phyloP scores from a whole-genome alignment of 2,113 vertebrate genomes.

The Mesitornis unicolor region DNA sequence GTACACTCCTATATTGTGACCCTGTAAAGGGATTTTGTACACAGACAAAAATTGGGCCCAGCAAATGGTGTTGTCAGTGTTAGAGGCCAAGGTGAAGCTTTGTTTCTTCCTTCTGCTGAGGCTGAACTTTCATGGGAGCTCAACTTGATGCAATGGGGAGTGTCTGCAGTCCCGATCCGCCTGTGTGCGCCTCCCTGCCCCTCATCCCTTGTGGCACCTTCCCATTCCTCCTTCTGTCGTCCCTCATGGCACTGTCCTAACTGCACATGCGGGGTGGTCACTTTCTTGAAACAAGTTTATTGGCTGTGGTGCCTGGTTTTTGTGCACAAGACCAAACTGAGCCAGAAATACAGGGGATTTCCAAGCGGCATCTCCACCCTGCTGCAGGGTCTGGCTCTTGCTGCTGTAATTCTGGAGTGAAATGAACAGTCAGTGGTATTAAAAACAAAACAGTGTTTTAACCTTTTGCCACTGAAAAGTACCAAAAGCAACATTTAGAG shows the following conservation, averaged over 20 bases:
- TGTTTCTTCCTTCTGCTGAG: background rate
- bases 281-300: background rate
- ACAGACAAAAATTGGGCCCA: background rate
- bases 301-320: background rate
- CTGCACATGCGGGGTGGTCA: background rate
- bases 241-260: no score
- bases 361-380: background rate
- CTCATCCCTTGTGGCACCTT: background rate
- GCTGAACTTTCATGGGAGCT: background rate
- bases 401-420: background rate
- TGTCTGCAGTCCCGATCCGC: background rate
- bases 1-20: rapidly evolving
- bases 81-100: background rate
- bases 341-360: background rate
- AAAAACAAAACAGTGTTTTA: background rate
- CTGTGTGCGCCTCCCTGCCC: background rate
- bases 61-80: background rate
- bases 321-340: background rate
- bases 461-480: background rate
- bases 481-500: background rate
- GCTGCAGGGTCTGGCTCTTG: background rate
- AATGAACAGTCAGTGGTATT: background rate
- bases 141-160: no score
- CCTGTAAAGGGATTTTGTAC: background rate
- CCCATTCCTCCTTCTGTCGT: background rate